phyloP scores from a whole-genome alignment of 2,888 invertebrate genomes.

The Caenorhabditis sp. region DNA sequence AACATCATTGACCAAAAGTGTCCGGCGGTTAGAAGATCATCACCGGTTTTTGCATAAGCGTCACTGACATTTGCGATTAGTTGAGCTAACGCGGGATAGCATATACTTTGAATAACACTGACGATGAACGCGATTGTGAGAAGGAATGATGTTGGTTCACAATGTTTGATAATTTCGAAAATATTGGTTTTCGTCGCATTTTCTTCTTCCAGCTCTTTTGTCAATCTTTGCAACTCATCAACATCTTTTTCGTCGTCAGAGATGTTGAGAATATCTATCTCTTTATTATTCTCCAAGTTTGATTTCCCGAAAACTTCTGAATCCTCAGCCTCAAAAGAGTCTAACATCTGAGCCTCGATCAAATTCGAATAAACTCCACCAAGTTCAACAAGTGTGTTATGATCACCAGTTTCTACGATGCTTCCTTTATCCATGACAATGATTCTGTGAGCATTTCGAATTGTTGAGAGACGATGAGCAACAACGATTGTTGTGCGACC shows the following conservation, averaged over 20 bases:
- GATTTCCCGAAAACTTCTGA: background rate
- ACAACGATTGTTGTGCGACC: constrained; percentile 73
- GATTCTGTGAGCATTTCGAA: constrained; percentile 73
- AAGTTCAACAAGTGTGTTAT: constrained; percentile 77
- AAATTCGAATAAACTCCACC: constrained; percentile 78
- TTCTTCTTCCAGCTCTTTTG: constrained; percentile 28
- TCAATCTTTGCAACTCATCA: constrained; percentile 29
- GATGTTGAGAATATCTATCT: background rate
- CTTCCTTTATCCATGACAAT: constrained; percentile 71
- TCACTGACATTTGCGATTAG: constrained; percentile 18
- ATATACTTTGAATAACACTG: constrained; percentile 19
- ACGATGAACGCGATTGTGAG: constrained; percentile 17
- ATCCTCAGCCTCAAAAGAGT: constrained; percentile 34
- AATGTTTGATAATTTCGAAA: constrained; percentile 25
- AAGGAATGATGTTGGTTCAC: constrained; percentile 17
- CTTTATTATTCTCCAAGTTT: background rate
- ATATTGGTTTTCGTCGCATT: constrained; percentile 20
- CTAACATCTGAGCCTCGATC: constrained; percentile 58
- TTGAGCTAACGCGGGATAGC: constrained; percentile 22
- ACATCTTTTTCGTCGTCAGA: background rate
- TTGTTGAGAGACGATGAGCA: constrained; percentile 74
- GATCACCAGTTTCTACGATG: constrained; percentile 80
- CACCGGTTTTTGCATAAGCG: constrained; percentile 41
- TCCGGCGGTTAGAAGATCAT: constrained; percentile 68
- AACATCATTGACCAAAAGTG: constrained; percentile 73